A percentile compares a stretch with the other conserved stretches of the same genome.
Conservation (phyloP, 2,797 vertebrate genomes). For the Valencia hispanica region DNA sequence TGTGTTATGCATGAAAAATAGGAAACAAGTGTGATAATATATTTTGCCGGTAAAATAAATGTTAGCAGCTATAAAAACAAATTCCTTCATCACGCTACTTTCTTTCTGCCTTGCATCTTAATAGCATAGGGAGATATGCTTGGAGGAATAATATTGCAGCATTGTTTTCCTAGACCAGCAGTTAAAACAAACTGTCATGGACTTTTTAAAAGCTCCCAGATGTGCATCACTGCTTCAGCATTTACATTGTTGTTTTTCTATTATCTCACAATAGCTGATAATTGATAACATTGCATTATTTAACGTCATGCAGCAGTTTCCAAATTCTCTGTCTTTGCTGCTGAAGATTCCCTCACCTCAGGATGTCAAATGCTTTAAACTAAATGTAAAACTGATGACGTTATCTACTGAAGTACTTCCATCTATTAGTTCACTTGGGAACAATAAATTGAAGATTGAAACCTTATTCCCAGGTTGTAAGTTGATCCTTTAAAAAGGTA, state of each 20-base stretch:
- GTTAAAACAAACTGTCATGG: not conserved
- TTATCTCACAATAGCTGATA: not conserved
- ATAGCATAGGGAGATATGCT: too few species aligned
- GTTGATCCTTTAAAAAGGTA: too few species aligned
- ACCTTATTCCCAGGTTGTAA: not conserved
- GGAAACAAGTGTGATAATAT: not conserved
- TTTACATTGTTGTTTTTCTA: not conserved
- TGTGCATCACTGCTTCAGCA: not conserved
- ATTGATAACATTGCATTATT: too few species aligned
- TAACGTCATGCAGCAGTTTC: not conserved
- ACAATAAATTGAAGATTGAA: not conserved
- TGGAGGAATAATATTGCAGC: too few species aligned
- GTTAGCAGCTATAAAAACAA: too few species aligned
- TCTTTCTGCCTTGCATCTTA: too few species aligned
- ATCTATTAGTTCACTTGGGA: not conserved
- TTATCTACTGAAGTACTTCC: not conserved
- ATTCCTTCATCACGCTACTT: too few species aligned
- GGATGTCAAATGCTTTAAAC: not conserved
- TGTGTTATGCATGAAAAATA: not conserved
- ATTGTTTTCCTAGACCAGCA: not conserved
- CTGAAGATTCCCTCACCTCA: not conserved
- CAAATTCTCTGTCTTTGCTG: not conserved
- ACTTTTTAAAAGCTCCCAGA: not conserved
- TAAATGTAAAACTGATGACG: not conserved
- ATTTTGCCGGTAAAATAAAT: not conserved